Percentiles rank a stretch among this genome's conserved stretches.
These are phyloP conservation scores for Metallyticus violacea DNA, from an alignment of 2,888 invertebrate genomes.

Conservation along the genomic window DNA sequence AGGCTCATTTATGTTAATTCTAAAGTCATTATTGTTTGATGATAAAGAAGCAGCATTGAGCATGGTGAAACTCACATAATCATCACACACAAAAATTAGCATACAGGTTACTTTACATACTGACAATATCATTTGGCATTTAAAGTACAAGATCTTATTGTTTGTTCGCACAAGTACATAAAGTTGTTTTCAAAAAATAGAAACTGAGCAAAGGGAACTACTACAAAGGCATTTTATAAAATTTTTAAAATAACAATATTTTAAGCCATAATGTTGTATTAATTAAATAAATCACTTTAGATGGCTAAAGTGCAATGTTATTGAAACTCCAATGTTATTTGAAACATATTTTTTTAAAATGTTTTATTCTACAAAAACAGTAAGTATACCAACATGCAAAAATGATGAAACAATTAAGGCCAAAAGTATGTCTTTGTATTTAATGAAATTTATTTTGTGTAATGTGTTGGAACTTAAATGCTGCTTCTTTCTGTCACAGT, in stretches of 20 bases:
- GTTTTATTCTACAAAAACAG: not conserved
- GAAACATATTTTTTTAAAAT: not conserved
- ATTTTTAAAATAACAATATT: not conserved
- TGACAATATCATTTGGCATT: not conserved
- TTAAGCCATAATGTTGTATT: not conserved
- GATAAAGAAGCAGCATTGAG: conserved; percentile 1
- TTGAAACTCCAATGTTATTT: not conserved
- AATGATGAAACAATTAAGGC: not conserved
- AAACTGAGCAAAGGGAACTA: not conserved
- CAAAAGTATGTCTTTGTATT: not conserved
- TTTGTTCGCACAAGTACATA: not conserved
- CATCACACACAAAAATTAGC: not conserved
- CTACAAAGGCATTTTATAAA: not conserved
- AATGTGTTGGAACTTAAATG: not conserved
- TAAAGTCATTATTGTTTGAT: not conserved
- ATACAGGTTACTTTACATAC: not conserved
- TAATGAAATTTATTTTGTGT: not conserved
- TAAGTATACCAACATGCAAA: not conserved
- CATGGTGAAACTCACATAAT: not conserved
- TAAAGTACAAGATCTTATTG: not conserved
- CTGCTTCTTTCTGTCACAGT: conserved; percentile 1
- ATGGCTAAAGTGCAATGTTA: not conserved
- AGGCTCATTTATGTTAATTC: not conserved
- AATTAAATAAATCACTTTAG: not conserved
- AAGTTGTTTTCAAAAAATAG: not conserved